Evolutionary conservation across 2,797 vertebrate species (phyloP), one percentile per base, ranked within the genome.

Genomic region (Melanotaenia maccullochi): DNA sequence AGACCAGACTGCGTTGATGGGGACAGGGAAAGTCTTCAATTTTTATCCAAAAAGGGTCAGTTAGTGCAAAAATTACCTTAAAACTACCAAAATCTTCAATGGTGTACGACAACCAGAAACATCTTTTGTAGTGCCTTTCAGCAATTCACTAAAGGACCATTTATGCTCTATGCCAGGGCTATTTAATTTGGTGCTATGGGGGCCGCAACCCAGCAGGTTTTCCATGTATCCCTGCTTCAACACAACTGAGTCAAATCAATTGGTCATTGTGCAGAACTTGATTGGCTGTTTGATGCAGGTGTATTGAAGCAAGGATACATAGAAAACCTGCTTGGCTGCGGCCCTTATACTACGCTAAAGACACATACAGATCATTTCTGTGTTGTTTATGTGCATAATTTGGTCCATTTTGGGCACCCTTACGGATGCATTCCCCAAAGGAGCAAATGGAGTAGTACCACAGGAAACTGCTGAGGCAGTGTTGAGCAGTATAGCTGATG

Each of bases 1-100:
- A 76, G 7, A 56, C 28, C 25, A 56, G 14, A 59, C 28, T 14
- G 12, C 9, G 33, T n/a, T 55, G 44, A 35, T 36, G 57, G 49
- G 0, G 13, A 40, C 6, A 28, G 22, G 32, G 22, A 51, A 35
- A 49, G n/a, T 22, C 8, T 11, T n/a, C 47, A n/a, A 9, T 22
- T 22, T 54, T 54, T 25, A 32, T 52, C 20, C 44, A 63, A 22
- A 70, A 69, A 38, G 22, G 63, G 33, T 52, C 22, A 35, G 7
- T 42, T 7, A 14, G 25, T 36, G 24, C 0, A 2, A 24, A 42
- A 63, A 30, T 32, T 14, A 16, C 32, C 7, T 3, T 16, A 56
- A 16, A 16, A 56, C 18, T 18, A 28, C 24, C 8, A 9, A 25
- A 30, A 9, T 44, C 55, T n/a, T 49, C n/a, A n/a, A n/a, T 47